A percentile compares a stretch with the other conserved stretches of the same genome.
phyloP scores from a whole-genome alignment of 2,113 vertebrate species.

The chimpanzee (Pan troglodytes) region DNA sequence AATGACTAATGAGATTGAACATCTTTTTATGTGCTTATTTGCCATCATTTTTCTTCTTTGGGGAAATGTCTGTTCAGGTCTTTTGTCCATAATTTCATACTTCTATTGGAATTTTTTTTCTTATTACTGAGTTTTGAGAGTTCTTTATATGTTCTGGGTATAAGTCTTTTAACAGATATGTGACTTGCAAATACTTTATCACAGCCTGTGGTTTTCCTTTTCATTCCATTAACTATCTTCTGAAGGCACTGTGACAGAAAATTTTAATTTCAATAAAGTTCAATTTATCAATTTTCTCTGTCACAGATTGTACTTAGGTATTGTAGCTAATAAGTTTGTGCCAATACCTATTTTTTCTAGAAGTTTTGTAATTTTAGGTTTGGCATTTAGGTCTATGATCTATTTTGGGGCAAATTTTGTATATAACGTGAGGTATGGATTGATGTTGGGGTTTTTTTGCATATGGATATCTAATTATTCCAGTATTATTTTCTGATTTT shows the following conservation, averaged over 20 bases:
- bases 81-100: neutral
- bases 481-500: neutral
- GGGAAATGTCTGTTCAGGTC: neutral
- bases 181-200: neutral
- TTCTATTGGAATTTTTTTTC: neutral
- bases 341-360: neutral
- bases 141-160: neutral
- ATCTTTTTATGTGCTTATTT: neutral
- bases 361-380: neutral
- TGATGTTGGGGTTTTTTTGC: neutral
- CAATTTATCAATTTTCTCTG: neutral
- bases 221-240: neutral
- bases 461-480: neutral
- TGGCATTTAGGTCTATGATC: neutral
- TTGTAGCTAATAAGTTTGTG: neutral
- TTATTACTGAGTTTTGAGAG: neutral
- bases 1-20: neutral
- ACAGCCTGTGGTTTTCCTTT: neutral
- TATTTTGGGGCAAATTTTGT: neutral
- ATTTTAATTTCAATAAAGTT: constrained; percentile 24
- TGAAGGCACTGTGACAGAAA: neutral
- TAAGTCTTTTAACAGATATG: neutral
- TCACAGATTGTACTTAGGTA: neutral
- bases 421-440: neutral
- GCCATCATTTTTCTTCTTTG: neutral